phyloP scores from a whole-genome alignment of 2,888 invertebrate genomes.

The Hyposoter dolosus region DNA sequence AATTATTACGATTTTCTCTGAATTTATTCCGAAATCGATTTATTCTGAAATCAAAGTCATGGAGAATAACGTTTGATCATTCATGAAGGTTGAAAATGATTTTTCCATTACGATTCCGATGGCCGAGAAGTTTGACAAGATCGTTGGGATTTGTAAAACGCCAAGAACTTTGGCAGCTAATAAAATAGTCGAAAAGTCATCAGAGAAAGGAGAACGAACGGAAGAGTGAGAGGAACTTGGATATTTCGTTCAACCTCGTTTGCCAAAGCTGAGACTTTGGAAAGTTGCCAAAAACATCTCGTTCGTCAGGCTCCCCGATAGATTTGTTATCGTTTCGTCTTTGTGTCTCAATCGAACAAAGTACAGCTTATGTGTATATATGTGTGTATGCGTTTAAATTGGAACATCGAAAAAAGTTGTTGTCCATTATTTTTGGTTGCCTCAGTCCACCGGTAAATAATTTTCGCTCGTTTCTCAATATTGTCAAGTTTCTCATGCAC shows the following conservation, averaged over 20 bases:
- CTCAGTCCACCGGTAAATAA: neutral
- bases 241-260: slow-evolving; percentile 11
- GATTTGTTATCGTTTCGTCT: slow-evolving; percentile 34
- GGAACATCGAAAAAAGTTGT: neutral
- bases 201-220: neutral
- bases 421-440: neutral
- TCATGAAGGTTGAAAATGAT: neutral
- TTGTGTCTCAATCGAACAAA: slow-evolving; percentile 12
- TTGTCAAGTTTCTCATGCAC: neutral
- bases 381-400: neutral
- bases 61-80: neutral
- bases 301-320: neutral
- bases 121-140: neutral
- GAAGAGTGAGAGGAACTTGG: neutral
- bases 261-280: slow-evolving; percentile 28
- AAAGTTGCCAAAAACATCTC: slow-evolving; percentile 10
- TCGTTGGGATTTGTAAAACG: slow-evolving; percentile 6
- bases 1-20: neutral
- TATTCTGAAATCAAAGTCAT: no score
- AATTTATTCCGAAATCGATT: neutral
- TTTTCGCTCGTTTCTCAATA: neutral
- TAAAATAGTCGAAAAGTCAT: neutral
- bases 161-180: slow-evolving; percentile 22
- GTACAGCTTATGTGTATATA: neutral
- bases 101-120: neutral